Conservation (phyloP, 2,888 invertebrate genomes). For the Xestobium rufovillosum region DNA sequence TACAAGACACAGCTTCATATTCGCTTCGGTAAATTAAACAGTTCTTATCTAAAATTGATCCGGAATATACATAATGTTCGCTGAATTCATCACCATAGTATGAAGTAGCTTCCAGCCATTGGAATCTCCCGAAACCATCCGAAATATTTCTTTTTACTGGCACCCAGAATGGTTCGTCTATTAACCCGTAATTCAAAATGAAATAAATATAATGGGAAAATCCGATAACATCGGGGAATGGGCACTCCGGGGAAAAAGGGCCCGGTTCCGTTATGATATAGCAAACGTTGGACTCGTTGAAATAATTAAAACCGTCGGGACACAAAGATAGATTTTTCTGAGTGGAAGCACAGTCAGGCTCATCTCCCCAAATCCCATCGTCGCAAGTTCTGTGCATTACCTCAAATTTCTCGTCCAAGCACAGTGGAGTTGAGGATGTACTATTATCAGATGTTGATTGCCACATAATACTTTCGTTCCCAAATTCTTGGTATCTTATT, state of each 20-base stretch:
- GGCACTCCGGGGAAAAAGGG: background rate
- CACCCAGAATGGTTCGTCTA: conserved; percentile 26
- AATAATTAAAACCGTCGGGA: background rate
- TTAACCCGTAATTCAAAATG: background rate
- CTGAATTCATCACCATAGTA: conserved; percentile 9
- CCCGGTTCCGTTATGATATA: background rate
- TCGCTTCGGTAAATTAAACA: conserved; percentile 27
- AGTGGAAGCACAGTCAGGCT: background rate
- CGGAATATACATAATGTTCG: background rate
- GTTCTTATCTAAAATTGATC: conserved; percentile 22
- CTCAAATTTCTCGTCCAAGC: background rate
- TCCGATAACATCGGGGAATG: background rate
- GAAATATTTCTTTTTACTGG: conserved; percentile 22
- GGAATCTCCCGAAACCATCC: conserved; percentile 25
- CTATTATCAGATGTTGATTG: background rate
- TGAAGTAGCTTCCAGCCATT: conserved; percentile 22
- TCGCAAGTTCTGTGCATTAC: background rate
- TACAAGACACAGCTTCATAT: conserved; percentile 25
- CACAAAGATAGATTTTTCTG: background rate
- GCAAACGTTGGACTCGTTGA: background rate
- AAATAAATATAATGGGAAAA: background rate
- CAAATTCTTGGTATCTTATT: too few relatives aligned
- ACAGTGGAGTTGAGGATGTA: background rate
- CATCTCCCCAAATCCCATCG: background rate
- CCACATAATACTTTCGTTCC: background rate